Evolutionary conservation across 2,113 vertebrate species (phyloP).

Genomic region (Erythrocercus mccallii): DNA sequence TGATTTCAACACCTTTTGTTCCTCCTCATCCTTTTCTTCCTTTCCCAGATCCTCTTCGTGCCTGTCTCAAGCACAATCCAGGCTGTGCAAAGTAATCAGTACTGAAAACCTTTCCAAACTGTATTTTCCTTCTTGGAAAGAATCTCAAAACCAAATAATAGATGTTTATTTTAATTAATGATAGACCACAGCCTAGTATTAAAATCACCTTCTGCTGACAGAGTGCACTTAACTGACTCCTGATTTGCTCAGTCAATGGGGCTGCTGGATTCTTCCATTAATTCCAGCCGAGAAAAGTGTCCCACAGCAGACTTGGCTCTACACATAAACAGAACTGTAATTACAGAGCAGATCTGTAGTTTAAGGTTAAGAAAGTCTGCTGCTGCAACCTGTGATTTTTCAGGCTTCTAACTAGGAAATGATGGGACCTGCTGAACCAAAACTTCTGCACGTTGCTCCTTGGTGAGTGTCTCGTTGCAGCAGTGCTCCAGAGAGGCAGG

Average conservation of each 20-base stretch:
- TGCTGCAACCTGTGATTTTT: neutral
- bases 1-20: constrained; percentile 41
- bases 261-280: neutral
- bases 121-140: constrained; percentile 12
- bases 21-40: neutral
- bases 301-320: neutral
- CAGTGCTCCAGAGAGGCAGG: neutral
- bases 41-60: neutral
- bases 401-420: neutral
- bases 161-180: constrained; percentile 41
- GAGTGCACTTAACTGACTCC: neutral
- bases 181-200: neutral
- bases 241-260: neutral
- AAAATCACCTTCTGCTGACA: constrained; percentile 41
- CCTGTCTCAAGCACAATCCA: neutral
- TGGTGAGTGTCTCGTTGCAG: neutral
- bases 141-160: constrained; percentile 9
- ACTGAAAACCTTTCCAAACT: neutral
- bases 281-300: neutral
- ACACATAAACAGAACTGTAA: neutral
- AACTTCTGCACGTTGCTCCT: neutral
- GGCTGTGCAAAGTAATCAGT: neutral
- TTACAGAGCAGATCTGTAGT: neutral
- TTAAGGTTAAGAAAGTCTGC: neutral
- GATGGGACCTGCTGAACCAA: neutral